Evolutionary conservation across 1,140 invertebrate genomes (phyloP), one percentile per base, ranked within the genome.

Genomic region (Drosophila athabasca): DNA sequence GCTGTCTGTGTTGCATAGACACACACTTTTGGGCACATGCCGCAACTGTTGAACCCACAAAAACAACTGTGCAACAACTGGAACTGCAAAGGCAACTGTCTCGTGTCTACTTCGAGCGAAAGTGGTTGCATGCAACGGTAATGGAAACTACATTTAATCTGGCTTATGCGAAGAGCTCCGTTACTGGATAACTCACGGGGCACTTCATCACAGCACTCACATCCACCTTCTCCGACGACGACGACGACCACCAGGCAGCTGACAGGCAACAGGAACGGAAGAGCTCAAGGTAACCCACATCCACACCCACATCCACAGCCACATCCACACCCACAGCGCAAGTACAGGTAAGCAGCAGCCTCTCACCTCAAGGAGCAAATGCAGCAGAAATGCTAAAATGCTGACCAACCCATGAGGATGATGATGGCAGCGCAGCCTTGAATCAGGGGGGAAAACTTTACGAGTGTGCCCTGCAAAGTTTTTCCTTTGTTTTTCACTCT

Each of bases 131-230:
- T 70, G 65, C 67, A 70, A 70, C 67, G 50, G 67, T 70, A 70
- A 69, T 70, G 67, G 67, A 69, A 70, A 70, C 69, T 70, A 70
- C 67, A 69, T 69, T 70, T 70, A 70, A 70, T 70, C 67, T 69
- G 64, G 67, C 35, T 70, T 70, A 58, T 69, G 52, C 17, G 35
- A 39, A 52, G 44, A 68, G 64, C 66, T 69, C 31, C 17, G 8
- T 13, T 19, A 54, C 13, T 31, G 7, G 50, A 69, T 68, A 69
- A 13, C 62, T 58, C n/a, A 43, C 45, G 44, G n/a, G 62, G 11
- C 45, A 69, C 66, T 69, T 69, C 60, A 66, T 65, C 62, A n/a
- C 62, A 51, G 62, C 61, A 44, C 62, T 44, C 22, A 35, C n/a
- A 17, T 39, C 45, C 15, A 24, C 11, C 19, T 31, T 7, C 29